Conservation (phyloP, 2,888 invertebrate genomes). For the Malthinus seriepunctatus region DNA sequence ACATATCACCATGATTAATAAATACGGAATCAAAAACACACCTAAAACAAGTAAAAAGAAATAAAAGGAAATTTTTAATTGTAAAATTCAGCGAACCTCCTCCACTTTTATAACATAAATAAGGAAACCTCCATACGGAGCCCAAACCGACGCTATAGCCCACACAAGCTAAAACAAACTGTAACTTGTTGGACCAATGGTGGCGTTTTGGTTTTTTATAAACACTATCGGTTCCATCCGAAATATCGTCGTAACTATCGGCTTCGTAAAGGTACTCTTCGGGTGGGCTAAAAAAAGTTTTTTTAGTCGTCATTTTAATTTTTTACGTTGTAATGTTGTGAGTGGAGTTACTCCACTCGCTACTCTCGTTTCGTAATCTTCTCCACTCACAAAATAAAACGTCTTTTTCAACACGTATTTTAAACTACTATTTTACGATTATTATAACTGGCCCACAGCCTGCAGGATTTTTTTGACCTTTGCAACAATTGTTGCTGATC, state of each 20-base stretch:
- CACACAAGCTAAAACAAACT: constrained; percentile 86
- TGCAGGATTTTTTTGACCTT: no score
- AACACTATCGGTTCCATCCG: constrained; percentile 68
- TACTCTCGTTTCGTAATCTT: no score
- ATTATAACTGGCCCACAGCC: no score
- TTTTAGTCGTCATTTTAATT: background rate
- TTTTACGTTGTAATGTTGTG: no score
- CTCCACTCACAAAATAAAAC: no score
- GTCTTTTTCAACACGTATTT: no score
- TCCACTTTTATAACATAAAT: constrained; percentile 88
- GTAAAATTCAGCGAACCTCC: constrained; percentile 68
- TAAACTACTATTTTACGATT: no score
- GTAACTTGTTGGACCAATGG: constrained; percentile 87
- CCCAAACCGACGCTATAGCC: constrained; percentile 89
- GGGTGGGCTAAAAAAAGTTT: constrained; percentile 62
- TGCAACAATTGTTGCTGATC: no score
- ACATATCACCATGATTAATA: constrained; percentile 86
- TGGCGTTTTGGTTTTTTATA: constrained; percentile 77
- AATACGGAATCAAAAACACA: constrained; percentile 93
- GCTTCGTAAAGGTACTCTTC: constrained; percentile 75
- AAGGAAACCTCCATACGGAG: constrained; percentile 92
- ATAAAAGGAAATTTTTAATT: background rate
- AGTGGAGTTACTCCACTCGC: no score
- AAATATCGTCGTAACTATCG: constrained; percentile 74
- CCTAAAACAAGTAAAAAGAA: constrained; percentile 71